Base-by-base conservation (phyloP, 2,113 vertebrate species). In the Otus sunia region DNA sequence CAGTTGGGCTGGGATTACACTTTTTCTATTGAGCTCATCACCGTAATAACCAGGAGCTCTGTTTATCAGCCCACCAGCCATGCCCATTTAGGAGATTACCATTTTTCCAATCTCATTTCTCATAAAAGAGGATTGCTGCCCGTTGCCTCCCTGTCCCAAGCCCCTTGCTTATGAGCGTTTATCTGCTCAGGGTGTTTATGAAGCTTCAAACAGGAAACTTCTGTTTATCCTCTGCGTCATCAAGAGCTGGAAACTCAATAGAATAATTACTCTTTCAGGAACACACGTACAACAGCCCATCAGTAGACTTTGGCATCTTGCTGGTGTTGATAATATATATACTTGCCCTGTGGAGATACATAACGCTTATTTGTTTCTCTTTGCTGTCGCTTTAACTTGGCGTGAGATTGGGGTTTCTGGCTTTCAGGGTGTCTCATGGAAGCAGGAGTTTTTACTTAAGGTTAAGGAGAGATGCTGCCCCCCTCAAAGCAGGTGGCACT, bases 71-170 rank as follows among this genome's bases (percentile, higher is more conserved):
- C 97, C 97, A 95, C 97, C 96, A 96, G 94, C 86, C 86, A 79
- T 97, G 88, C 93, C 97, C 98, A 98, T 98, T 98, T 98, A 98
- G 97, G 96, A 93, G 98, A 98, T 98, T 98, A 98, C 96, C 85
- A 92, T 94, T 95, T 97, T 98, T 98, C 97, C 98, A 98, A 98
- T 98, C 98, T 96, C 94, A 97, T 98, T 98, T 98, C 96, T 96
- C 72, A 89, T 95, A 96, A 98, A 98, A 98, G 98, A 98, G 98
- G 98, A 98, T 98, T 98, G 98, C 88, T 20, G 90, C 86, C 92
- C 41, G 49, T 94, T 97, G 95, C 93, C 87, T 96, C 79, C 63
- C 62, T 1, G 2, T 73, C 74, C 74, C 74, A 82, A 94, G 90
- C 92, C 94, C 92, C 52, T 97, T 8, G 49, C 92, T 94, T 93